Conservation (phyloP, 1,140 invertebrate genomes). For the Diachasmimorpha longicaudata region DNA sequence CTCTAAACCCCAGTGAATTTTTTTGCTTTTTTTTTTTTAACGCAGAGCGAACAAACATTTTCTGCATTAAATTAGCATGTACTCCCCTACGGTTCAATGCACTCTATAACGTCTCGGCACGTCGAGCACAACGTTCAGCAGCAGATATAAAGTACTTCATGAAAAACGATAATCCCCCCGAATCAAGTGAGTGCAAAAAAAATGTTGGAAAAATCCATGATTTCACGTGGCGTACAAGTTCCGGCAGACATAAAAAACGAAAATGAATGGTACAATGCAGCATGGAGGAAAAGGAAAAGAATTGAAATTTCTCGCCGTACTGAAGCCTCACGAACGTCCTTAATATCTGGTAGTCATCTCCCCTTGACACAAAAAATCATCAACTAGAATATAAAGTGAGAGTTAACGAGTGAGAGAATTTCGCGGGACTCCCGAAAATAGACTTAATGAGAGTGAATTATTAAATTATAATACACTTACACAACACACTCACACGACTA, state of each 20-base stretch:
- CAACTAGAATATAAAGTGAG: background rate
- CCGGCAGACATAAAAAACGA: background rate
- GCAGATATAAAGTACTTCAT: background rate
- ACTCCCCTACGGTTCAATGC: background rate
- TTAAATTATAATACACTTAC: background rate
- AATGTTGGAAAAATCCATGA: background rate
- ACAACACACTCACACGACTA: background rate
- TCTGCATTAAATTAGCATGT: background rate
- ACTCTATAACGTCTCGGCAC: background rate
- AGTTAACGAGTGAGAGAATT: background rate
- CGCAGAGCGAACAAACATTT: too few species aligned
- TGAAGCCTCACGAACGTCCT: background rate
- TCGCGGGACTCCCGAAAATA: background rate
- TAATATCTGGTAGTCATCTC: background rate
- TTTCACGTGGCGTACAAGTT: background rate
- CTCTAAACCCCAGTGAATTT: too few species aligned
- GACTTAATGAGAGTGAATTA: too few species aligned
- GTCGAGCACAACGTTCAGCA: background rate
- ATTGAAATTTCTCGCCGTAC: background rate
- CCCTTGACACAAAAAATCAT: background rate
- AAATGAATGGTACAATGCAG: background rate
- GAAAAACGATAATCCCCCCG: background rate
- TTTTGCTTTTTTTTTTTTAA: too few species aligned
- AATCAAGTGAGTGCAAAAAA: background rate
- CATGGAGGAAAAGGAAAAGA: background rate